Evolutionary conservation across 2,888 invertebrate species (phyloP), one percentile per base, ranked within the genome.

Genomic region (Luperina testacea): DNA sequence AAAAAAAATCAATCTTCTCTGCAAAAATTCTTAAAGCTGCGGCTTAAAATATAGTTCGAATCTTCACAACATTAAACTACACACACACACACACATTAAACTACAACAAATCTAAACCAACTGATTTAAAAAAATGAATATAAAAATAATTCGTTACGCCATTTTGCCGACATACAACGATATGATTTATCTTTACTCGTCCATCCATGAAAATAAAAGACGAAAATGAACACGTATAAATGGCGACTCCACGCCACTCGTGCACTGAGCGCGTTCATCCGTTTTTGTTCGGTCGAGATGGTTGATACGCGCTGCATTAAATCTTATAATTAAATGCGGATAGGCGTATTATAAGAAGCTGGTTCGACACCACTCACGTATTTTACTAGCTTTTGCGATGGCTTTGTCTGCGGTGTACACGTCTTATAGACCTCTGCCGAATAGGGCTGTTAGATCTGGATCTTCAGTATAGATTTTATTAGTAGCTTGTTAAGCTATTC

Each of bases 261-360:
- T 90, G 87, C 88, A 80, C 87, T 48, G 72, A 72, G 74, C 83
- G 80, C 88, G 85, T 81, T 89, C 87, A 88, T 88, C 88, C 85
- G 91, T 93, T 93, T 93, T 92, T 92, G 85, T 92, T 81, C 89
- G 87, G 76, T 85, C 85, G 85, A 91, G 92, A 92, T 91, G 89
- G 82, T 88, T 83, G 91, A 92, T 92, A 93, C 90, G 91, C 91
- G 90, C 81, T 90, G 92, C 92, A 93, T 93, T 94, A 92, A 92
- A 91, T 92, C 89, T 92, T 91, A 91, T 93, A 94, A 94, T 94
- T 94, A 93, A 93, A 94, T 88, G 90, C 80, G 78, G 90, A 91
- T 92, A 91, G 91, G 87, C 90, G 90, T 92, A 90, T 85, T 91
- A 91, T 86, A 83, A 84, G 82, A 80, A 81, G 85, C 85, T 84